Evolutionary conservation across 2,888 invertebrate genomes (phyloP), one percentile per base, ranked within the genome.

Genomic region (Chydorus sphaericus): DNA sequence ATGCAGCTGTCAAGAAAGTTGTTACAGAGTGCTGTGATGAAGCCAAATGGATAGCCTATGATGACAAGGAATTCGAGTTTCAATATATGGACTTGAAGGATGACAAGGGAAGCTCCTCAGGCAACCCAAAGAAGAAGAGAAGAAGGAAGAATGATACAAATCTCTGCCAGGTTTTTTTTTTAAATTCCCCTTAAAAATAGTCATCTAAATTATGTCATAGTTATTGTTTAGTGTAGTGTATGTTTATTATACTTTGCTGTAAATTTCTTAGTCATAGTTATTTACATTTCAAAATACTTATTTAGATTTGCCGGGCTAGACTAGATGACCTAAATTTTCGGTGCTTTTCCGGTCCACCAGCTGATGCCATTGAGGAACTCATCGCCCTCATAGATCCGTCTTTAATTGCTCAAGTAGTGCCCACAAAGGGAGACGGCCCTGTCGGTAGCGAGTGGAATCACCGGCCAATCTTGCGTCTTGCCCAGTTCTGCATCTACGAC

Each of bases 291-390:
- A 18, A 44, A 44, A 1, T 26, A 44, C 23, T 8, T 44, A 10
- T 26, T 44, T n/a, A n/a, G 26, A 3, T 44, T 26, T 26, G 2
- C 11, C 28, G 10, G 11, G 1, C 8, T 16, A 44, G 44, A 44
- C 63, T 76, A 33, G 67, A 71, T 56, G 71, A 73, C 51, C 66
- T 70, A 20, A 74, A 75, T 58, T 65, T 76, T 14, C 66, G 65
- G 33, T 58, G 79, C 39, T 86, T 81, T 66, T 77, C 79, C 63
- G 86, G 86, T n/a, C 85, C 85, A 68, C 82, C 84, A 48, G 80
- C 81, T 63, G 74, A 81, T 68, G 80, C 86, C 52, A 77, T 80
- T 51, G 85, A 86, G 66, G 87, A 87, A 69, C 82, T 77, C 66
- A 74, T 85, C 59, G 82, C 83, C 20, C 73, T 87, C 59, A 83